Evolutionary conservation across 2,888 invertebrate genomes (phyloP).

Genomic region (Noctua comes): DNA sequence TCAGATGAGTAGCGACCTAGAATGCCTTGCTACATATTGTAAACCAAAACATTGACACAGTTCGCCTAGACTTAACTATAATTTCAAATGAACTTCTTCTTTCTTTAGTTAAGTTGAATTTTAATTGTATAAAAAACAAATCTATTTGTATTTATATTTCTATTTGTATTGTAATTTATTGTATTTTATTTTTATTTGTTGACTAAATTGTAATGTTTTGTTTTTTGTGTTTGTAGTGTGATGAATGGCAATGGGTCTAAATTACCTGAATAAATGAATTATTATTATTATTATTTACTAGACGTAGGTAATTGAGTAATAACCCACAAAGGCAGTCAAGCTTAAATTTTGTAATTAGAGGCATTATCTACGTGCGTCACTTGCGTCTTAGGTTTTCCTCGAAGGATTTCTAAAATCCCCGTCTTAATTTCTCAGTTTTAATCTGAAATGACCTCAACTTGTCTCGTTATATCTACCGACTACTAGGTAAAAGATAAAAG

Average conservation of each 20-base stretch:
- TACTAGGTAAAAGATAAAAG: not conserved
- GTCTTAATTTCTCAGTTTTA: slow-evolving; percentile 33
- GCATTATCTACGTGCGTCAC: slow-evolving; percentile 41
- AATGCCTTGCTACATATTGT: not conserved
- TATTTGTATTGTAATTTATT: no score
- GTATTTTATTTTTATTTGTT: no score
- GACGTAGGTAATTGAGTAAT: slow-evolving; percentile 3
- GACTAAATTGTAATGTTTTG: no score
- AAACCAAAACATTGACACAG: not conserved
- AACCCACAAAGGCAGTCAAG: slow-evolving; percentile 15
- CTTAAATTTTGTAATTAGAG: slow-evolving; percentile 9
- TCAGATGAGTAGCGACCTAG: not conserved
- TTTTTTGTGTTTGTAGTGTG: no score
- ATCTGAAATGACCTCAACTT: slow-evolving; percentile 41
- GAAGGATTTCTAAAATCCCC: slow-evolving; percentile 48
- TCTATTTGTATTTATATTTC: no score
- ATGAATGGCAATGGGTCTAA: no score
- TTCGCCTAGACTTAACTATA: not conserved
- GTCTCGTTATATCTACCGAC: slow-evolving; percentile 1
- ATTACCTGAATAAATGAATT: no score
- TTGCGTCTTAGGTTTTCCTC: slow-evolving; percentile 41
- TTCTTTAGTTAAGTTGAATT: no score
- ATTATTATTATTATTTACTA: no score
- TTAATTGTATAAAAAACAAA: no score
- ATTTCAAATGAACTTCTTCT: not conserved